These are phyloP conservation scores for Sphaerophoria taeniata DNA, from an alignment of 2,888 invertebrate genomes.

Conservation along the genomic window DNA sequence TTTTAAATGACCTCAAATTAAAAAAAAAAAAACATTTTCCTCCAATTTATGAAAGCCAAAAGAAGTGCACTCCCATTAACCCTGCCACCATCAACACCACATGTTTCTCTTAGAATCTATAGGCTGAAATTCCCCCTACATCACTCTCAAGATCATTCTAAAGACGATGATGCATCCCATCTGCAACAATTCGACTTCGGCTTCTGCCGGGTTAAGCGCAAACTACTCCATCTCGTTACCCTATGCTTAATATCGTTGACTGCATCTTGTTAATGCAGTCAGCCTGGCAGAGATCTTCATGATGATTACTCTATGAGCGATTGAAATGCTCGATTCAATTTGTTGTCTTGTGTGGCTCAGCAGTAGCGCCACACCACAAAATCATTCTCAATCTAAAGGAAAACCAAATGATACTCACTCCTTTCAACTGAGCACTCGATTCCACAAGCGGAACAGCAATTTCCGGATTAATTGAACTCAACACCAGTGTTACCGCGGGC, in stretches of 20 bases:
- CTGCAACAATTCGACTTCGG: conserved; percentile 21
- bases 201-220: background rate
- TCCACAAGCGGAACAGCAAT: conserved; percentile 62
- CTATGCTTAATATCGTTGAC: conserved; percentile 44
- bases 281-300: conserved; percentile 70
- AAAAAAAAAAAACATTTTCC: conserved; percentile 48
- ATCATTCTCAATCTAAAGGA: conserved; percentile 25
- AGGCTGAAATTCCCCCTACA: background rate
- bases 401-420: background rate
- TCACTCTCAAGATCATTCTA: background rate
- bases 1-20: conserved; percentile 49
- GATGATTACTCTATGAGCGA: conserved; percentile 71
- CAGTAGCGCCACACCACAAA: conserved; percentile 34
- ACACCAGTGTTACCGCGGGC: too few species aligned
- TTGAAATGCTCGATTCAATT: conserved; percentile 71
- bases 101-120: background rate
- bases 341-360: conserved; percentile 1
- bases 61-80: conserved; percentile 44
- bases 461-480: conserved; percentile 74
- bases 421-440: conserved; percentile 21
- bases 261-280: conserved; percentile 69
- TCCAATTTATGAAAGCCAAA: conserved; percentile 28
- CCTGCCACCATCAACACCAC: background rate
- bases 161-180: conserved; percentile 45
- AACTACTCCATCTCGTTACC: conserved; percentile 46